Evolutionary conservation across 2,888 invertebrate species (phyloP).

Genomic region (Andrena praecox): DNA sequence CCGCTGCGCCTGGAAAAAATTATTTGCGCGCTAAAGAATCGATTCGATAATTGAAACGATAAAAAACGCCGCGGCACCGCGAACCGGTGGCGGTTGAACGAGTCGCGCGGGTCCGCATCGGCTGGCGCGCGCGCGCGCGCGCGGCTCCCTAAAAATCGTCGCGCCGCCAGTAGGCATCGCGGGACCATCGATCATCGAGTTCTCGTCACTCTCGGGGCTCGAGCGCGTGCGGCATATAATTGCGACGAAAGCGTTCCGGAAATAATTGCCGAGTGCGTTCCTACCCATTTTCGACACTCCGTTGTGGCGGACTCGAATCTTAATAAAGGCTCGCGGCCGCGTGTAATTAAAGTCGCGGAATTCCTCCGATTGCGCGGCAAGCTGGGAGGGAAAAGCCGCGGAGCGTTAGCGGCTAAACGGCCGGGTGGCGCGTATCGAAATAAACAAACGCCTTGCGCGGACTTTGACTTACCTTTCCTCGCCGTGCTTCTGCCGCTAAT

Average conservation of each 20-base stretch:
- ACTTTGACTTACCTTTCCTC: slow-evolving; percentile 31
- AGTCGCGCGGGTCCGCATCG: background rate
- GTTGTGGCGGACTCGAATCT: background rate
- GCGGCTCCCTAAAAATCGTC: background rate
- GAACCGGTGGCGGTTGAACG: background rate
- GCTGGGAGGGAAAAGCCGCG: background rate
- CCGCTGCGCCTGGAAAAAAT: slow-evolving; percentile 3
- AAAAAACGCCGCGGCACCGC: slow-evolving; percentile 22
- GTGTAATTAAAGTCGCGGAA: slow-evolving; percentile 17
- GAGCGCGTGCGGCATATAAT: background rate
- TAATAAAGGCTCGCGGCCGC: background rate
- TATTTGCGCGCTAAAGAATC: slow-evolving; percentile 2
- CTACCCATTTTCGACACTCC: background rate
- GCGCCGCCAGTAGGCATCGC: background rate
- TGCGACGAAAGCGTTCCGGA: background rate
- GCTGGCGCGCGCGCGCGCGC: too few species aligned
- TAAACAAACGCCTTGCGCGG: slow-evolving; percentile 31
- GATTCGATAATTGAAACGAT: slow-evolving; percentile 16
- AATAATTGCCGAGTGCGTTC: slow-evolving; percentile 4
- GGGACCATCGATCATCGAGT: too few species aligned
- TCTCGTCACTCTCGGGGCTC: too few species aligned
- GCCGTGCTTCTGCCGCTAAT: slow-evolving; percentile 29
- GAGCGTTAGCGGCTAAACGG: slow-evolving; percentile 6
- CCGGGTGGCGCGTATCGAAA: slow-evolving; percentile 1
- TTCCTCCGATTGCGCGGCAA: background rate